Conservation (phyloP, 2,888 invertebrate genomes). For the Zele albiditarsus region DNA sequence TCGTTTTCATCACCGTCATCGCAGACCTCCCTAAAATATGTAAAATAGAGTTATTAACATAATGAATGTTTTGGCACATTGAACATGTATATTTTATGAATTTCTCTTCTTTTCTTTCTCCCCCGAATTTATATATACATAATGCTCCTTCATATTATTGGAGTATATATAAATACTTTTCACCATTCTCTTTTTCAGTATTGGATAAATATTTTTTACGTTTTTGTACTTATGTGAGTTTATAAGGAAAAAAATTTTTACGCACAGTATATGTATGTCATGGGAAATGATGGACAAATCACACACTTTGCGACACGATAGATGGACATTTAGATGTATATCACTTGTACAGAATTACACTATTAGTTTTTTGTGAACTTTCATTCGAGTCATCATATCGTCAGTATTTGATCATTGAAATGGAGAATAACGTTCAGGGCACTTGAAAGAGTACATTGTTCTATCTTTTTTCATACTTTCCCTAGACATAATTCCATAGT, state of each 20-base stretch:
- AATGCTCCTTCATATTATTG: constrained; percentile 46
- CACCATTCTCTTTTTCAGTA: constrained; percentile 7
- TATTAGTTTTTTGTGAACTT: constrained; percentile 51
- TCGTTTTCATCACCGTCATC: constrained; percentile 25
- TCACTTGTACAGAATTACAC: constrained; percentile 71
- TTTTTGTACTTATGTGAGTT: constrained; percentile 39
- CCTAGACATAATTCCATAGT: background rate
- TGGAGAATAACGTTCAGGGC: constrained; percentile 30
- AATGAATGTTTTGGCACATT: constrained; percentile 70
- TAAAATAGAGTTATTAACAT: constrained; percentile 56
- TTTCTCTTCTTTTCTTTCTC: background rate
- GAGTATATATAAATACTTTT: constrained; percentile 44
- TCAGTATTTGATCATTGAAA: constrained; percentile 35
- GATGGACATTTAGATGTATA: constrained; percentile 60
- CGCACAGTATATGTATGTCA: constrained; percentile 12
- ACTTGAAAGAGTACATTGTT: constrained; percentile 29
- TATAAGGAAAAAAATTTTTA: background rate
- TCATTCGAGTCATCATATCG: constrained; percentile 26
- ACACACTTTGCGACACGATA: constrained; percentile 10
- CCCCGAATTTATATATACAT: constrained; percentile 33
- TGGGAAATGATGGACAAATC: constrained; percentile 20
- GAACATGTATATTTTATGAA: constrained; percentile 58
- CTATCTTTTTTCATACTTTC: background rate
- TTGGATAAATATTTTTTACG: constrained; percentile 21
- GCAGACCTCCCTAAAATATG: constrained; percentile 67